Percentiles rank a stretch among this genome's conserved stretches.
phyloP scores from a whole-genome alignment of 2,888 invertebrate genomes.

The Drosophila merina region DNA sequence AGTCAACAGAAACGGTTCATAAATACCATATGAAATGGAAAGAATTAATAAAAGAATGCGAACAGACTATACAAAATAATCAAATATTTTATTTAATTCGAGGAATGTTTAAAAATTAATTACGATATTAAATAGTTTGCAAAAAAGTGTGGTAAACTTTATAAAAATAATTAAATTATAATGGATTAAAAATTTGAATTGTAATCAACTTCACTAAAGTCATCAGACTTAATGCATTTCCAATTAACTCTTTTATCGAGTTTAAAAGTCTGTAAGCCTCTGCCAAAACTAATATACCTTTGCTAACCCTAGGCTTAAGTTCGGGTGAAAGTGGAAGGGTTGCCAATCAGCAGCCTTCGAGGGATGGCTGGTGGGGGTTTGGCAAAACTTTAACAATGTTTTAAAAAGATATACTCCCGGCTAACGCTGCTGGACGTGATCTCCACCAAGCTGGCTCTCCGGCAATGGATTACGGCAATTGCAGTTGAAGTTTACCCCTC shows the following conservation, averaged over 20 bases:
- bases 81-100: neutral
- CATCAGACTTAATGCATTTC: neutral
- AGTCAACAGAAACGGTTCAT: slow-evolving; percentile 8
- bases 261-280: neutral
- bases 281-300: slow-evolving; percentile 20
- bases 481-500: slow-evolving; percentile 59
- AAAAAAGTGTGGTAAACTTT: too few species aligned
- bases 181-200: neutral
- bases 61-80: neutral
- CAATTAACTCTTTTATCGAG: neutral
- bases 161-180: too few species aligned
- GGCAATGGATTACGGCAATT: slow-evolving; percentile 75
- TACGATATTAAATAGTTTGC: too few species aligned
- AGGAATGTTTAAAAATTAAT: too few species aligned
- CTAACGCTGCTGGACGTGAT: slow-evolving; percentile 71
- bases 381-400: slow-evolving; percentile 78
- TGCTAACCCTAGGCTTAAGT: slow-evolving; percentile 19
- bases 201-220: neutral
- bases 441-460: slow-evolving; percentile 62
- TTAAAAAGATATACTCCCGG: slow-evolving; percentile 74
- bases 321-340: slow-evolving; percentile 32
- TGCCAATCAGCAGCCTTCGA: slow-evolving; percentile 44
- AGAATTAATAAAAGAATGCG: neutral
- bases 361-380: slow-evolving; percentile 7
- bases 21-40: slow-evolving; percentile 21